Conservation (phyloP, 1,140 invertebrate genomes). For the Mactra quadrangularis region DNA sequence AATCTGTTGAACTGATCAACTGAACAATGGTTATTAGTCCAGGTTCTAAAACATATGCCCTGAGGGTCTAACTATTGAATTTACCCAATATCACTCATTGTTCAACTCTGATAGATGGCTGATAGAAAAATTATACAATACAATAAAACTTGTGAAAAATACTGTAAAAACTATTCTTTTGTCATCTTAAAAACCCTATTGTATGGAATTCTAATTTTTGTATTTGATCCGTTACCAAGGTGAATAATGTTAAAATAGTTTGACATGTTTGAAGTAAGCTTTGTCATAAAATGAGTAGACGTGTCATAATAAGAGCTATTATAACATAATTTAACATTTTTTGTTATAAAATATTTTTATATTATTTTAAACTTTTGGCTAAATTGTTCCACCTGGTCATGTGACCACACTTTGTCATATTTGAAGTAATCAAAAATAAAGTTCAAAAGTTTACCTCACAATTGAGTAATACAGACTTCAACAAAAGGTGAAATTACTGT, state of each 20-base stretch:
- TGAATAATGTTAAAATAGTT: constrained; percentile 37
- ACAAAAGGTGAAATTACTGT: too few relatives aligned
- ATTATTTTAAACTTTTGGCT: too few relatives aligned
- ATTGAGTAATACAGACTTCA: too few relatives aligned
- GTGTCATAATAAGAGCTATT: neutral
- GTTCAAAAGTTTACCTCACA: too few relatives aligned
- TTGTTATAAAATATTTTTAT: too few relatives aligned
- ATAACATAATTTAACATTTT: too few relatives aligned
- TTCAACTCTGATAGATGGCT: constrained; percentile 14
- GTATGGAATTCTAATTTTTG: constrained; percentile 3
- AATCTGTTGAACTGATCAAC: constrained; percentile 39
- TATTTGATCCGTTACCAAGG: constrained; percentile 31
- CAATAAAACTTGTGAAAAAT: constrained; percentile 48
- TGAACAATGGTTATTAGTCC: constrained; percentile 45
- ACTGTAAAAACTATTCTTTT: constrained; percentile 39
- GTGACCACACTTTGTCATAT: too few relatives aligned
- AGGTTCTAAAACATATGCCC: constrained; percentile 26
- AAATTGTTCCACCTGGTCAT: too few relatives aligned
- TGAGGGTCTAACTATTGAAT: neutral
- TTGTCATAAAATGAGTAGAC: constrained; percentile 17
- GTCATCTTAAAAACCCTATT: constrained; percentile 10
- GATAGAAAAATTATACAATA: constrained; percentile 31
- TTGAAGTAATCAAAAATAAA: too few relatives aligned
- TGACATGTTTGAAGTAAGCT: constrained; percentile 9
- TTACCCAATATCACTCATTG: constrained; percentile 37